Conservation (phyloP, 2,797 vertebrate species). For the Circus cinereus region DNA sequence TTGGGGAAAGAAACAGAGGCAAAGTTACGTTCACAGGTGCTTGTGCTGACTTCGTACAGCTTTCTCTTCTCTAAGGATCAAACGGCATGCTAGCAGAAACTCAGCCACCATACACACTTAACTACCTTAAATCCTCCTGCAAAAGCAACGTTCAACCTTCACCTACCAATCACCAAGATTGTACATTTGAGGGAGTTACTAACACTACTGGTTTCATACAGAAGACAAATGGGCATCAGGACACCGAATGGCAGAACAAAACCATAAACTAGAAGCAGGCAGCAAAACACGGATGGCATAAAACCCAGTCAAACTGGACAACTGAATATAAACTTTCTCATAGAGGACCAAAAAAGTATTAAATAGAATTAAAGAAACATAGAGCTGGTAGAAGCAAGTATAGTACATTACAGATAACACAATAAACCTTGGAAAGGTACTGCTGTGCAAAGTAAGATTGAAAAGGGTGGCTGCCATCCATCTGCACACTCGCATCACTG, state of each 20-base stretch:
- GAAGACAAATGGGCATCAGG: not conserved
- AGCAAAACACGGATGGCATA: not conserved
- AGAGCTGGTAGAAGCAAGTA: not conserved
- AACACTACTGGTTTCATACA: not conserved
- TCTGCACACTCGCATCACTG: not conserved
- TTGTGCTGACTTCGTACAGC: not conserved
- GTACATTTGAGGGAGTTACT: not conserved
- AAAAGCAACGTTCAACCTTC: not conserved
- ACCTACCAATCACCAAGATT: not conserved
- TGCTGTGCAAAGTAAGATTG: not conserved
- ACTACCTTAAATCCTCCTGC: not conserved
- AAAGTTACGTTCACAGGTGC: not conserved
- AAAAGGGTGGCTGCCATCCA: not conserved
- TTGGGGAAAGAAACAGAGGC: not conserved
- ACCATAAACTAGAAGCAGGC: not conserved
- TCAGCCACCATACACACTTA: not conserved
- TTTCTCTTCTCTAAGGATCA: not conserved
- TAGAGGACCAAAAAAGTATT: not conserved
- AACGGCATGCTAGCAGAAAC: not conserved
- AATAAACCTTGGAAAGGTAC: not conserved
- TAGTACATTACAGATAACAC: not conserved
- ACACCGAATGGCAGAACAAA: not conserved
- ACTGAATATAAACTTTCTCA: not conserved
- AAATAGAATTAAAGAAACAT: not conserved
- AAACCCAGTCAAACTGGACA: not conserved